A percentile compares a stretch with the other conserved stretches of the same genome.
Conservation (phyloP, 2,113 vertebrate genomes). For the Sylvilagus bachmani region DNA sequence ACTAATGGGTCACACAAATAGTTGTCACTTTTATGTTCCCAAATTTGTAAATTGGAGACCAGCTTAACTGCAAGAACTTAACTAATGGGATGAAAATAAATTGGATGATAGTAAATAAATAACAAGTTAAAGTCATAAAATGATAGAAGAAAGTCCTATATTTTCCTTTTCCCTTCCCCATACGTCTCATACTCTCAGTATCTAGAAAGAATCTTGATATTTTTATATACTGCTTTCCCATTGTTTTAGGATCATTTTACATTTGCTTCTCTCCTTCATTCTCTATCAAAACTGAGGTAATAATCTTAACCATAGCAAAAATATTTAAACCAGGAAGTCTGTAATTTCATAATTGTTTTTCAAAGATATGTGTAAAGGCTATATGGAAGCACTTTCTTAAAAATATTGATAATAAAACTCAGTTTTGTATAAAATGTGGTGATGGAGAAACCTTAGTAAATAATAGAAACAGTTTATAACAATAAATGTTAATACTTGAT, state of each 20-base stretch:
- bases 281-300: slow-evolving; percentile 55
- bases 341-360: slow-evolving; percentile 65
- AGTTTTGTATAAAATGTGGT: slow-evolving; percentile 43
- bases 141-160: background rate
- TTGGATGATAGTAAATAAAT: background rate
- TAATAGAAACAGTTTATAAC: background rate
- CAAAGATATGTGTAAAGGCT: background rate
- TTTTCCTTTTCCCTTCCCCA: background rate
- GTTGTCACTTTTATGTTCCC: background rate
- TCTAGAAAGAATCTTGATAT: background rate
- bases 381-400: background rate
- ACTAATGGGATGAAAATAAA: background rate
- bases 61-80: background rate
- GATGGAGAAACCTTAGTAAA: background rate
- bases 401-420: slow-evolving; percentile 50
- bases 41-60: background rate
- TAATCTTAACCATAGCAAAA: slow-evolving; percentile 64
- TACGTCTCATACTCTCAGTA: background rate
- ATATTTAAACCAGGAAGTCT: slow-evolving; percentile 71
- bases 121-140: background rate
- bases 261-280: slow-evolving; percentile 53
- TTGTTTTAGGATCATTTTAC: slow-evolving; percentile 44
- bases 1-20: background rate
- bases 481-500: slow-evolving; percentile 68
- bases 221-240: background rate